Evolutionary conservation across 2,888 invertebrate species (phyloP).

Genomic region (Serripes groenlandicus): DNA sequence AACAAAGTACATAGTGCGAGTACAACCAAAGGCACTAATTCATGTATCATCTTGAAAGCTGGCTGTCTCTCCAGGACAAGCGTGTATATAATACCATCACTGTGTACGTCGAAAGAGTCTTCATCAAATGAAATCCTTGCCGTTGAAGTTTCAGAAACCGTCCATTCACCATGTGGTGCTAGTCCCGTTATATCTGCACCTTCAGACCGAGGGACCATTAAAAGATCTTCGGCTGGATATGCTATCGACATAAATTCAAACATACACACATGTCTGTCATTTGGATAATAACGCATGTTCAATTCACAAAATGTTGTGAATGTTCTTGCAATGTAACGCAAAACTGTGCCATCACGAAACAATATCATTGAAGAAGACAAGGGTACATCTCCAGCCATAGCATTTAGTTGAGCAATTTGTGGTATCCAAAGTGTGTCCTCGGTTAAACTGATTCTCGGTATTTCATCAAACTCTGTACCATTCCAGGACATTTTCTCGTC

Average conservation of each 20-base stretch:
- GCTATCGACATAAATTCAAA: constrained; percentile 2
- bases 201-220: not conserved
- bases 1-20: constrained; percentile 13
- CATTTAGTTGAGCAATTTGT: not conserved
- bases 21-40: constrained; percentile 9
- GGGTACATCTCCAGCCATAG: not conserved
- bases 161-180: constrained; percentile 9
- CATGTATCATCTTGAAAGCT: constrained; percentile 13
- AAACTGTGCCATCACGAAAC: not conserved
- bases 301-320: constrained; percentile 3
- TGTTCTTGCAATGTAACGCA: not conserved
- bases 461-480: constrained; percentile 1
- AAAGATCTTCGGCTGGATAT: not conserved
- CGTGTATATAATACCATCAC: not conserved
- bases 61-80: not conserved
- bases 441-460: not conserved
- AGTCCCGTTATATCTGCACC: not conserved
- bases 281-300: constrained; percentile 20
- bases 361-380: not conserved
- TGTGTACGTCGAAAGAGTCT: not conserved
- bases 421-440: not conserved
- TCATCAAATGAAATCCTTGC: not conserved
- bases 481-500: constrained; percentile 1
- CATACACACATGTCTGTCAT: constrained; percentile 7
- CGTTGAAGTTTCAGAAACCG: not conserved